phyloP scores from a whole-genome alignment of 2,113 vertebrate species.

The Orthochromis malagaraziensis region DNA sequence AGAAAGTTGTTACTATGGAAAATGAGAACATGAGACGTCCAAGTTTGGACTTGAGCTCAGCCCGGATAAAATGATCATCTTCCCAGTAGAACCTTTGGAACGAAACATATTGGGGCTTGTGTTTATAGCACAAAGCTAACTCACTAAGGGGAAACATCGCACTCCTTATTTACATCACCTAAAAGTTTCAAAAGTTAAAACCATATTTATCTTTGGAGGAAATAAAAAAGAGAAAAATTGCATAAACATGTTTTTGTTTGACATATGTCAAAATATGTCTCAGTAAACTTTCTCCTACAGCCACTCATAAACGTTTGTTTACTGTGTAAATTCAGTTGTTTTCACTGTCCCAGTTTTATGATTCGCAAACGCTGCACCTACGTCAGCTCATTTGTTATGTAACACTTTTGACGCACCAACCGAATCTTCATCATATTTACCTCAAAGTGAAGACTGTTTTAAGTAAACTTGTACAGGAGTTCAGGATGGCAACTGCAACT shows the following conservation, averaged over 20 bases:
- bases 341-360: neutral
- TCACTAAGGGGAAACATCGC: neutral
- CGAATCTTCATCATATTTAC: neutral
- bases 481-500: neutral
- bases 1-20: neutral
- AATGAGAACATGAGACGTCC: neutral
- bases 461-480: neutral
- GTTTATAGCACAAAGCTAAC: neutral
- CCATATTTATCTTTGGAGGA: neutral
- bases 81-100: neutral
- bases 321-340: neutral
- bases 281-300: neutral
- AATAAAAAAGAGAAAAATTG: neutral
- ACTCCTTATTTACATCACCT: neutral
- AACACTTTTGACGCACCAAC: neutral
- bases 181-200: neutral
- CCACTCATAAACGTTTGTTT: neutral
- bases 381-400: neutral
- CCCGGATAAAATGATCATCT: neutral
- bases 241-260: neutral
- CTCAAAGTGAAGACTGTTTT: neutral
- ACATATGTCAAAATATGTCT: neutral
- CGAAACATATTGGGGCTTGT: neutral
- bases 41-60: neutral
- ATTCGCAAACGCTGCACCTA: neutral